phyloP scores from a whole-genome alignment of 1,140 invertebrate genomes.

The Metaphire vulgaris region DNA sequence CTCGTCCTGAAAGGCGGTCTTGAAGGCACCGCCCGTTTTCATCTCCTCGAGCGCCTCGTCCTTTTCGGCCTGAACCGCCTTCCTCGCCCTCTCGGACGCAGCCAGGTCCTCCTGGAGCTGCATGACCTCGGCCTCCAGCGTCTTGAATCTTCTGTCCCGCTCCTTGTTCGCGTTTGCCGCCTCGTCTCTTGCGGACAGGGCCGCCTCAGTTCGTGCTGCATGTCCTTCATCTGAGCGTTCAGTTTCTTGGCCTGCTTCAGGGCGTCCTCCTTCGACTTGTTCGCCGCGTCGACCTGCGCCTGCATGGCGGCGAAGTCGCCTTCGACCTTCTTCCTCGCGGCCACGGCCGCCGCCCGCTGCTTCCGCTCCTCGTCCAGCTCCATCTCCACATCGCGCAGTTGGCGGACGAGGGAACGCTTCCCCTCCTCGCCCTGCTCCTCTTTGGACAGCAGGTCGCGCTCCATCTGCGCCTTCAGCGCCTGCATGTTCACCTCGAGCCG shows the following conservation, averaged over 20 bases:
- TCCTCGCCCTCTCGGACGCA: constrained; percentile 67
- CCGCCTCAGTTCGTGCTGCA: constrained; percentile 75
- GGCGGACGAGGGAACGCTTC: constrained; percentile 80
- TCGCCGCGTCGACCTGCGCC: constrained; percentile 87
- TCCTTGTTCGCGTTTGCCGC: constrained; percentile 80
- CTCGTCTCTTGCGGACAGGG: constrained; percentile 76
- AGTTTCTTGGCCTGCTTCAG: constrained; percentile 90
- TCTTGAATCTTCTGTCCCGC: constrained; percentile 81
- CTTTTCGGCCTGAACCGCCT: constrained; percentile 80
- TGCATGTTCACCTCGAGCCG: constrained; percentile 97
- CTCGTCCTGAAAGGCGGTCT: constrained; percentile 80
- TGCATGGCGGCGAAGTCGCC: constrained; percentile 88
- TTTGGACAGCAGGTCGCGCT: constrained; percentile 80
- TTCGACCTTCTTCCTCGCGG: constrained; percentile 87
- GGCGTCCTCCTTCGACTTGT: constrained; percentile 95
- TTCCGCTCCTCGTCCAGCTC: constrained; percentile 95
- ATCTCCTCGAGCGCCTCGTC: constrained; percentile 79
- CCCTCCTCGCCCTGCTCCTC: constrained; percentile 96
- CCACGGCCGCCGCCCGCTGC: constrained; percentile 77
- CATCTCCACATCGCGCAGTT: constrained; percentile 82
- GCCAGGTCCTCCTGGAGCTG: constrained; percentile 84
- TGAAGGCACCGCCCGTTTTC: constrained; percentile 66
- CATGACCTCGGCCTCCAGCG: constrained; percentile 80
- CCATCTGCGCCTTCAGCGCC: constrained; percentile 86
- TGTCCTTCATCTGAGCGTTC: background rate